Base-by-base conservation (phyloP, 92 coral and sea anemone genomes). In the Umimayanthus chanpuru region DNA sequence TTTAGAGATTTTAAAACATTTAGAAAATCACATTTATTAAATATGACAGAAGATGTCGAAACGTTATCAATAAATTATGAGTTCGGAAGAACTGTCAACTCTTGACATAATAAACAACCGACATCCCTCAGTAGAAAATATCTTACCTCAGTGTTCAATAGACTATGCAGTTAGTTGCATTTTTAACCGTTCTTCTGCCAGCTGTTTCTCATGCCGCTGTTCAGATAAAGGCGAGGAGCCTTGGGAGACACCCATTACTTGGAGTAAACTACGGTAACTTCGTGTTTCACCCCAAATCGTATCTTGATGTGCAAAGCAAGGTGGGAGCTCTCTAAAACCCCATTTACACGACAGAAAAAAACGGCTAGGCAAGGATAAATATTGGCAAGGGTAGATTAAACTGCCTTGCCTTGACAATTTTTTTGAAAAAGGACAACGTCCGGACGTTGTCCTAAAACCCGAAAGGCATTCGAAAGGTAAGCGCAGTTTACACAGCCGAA, bases 181-280 rank as follows among this genome's bases (percentile, higher is more conserved):
- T 56, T 56, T 4, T 20, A 56, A 4, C 23, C 18, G 21, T 73
- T 30, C 43, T 40, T 30, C 23, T 73, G 25, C 43, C 39, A 3
- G 78, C 29, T 12, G 36, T 73, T 73, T 32, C 49, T 29, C 4
- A 73, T 4, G 26, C 78, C 25, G 78, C 47, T 30, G 1, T 30
- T 70, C 21, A 73, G 41, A 16, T 73, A 21, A 11, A 29, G 23
- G 78, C 78, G 1, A 73, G 40, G 29, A 73, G 25, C 10, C 78
- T 73, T 73, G 78, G 78, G 4, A 36, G 78, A 36, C 78, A 73
- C 36, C 18, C 78, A 30, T 18, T 40, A 73, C 21, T 73, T 0
- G 78, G 78, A 21, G 43, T 73, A 2, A 73, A 73, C 23, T 73
- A 73, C 23, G 78, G 78, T 18, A 73, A 73, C 78, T 73, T 73